Evolutionary conservation across 2,888 invertebrate genomes (phyloP).

Genomic region (Drosophila monieri): DNA sequence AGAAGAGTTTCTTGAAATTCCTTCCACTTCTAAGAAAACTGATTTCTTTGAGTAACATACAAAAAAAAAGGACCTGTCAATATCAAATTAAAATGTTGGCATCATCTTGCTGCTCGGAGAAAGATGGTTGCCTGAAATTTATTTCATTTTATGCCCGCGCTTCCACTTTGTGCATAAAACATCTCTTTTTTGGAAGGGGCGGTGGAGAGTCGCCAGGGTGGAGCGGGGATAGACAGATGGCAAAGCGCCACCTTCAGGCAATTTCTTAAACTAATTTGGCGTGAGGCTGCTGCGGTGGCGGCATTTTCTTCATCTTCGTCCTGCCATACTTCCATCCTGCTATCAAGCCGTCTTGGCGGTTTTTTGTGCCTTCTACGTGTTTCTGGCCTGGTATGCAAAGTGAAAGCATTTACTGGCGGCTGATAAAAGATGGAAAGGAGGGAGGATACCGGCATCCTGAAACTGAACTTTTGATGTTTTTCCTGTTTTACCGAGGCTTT

Average conservation of each 20-base stretch:
- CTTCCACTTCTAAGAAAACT: conserved; percentile 1
- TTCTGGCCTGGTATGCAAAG: conserved; percentile 36
- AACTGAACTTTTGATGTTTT: conserved; percentile 43
- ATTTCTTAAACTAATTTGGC: conserved; percentile 72
- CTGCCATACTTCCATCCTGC: conserved; percentile 1
- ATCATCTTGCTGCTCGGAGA: background rate
- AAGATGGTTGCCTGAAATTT: conserved; percentile 18
- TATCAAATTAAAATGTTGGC: conserved; percentile 13
- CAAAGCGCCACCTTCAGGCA: conserved; percentile 33
- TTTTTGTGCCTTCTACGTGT: conserved; percentile 41
- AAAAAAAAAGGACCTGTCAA: conserved; percentile 30
- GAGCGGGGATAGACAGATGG: conserved; percentile 20
- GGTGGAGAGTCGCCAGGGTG: background rate
- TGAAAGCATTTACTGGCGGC: conserved; percentile 37
- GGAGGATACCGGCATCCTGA: background rate
- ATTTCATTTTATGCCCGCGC: conserved; percentile 42
- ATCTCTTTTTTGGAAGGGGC: conserved; percentile 1
- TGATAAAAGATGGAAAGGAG: background rate
- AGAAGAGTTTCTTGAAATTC: conserved; percentile 4
- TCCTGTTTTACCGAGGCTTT: conserved; percentile 10
- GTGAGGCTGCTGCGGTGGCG: conserved; percentile 58
- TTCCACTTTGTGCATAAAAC: conserved; percentile 41
- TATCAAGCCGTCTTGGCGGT: conserved; percentile 19
- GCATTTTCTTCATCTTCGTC: conserved; percentile 28
- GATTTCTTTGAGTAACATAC: conserved; percentile 8